A percentile compares a stretch with the other conserved stretches of the same genome.
Conservation (phyloP, 2,797 vertebrate genomes). For the Anguilla megastoma region DNA sequence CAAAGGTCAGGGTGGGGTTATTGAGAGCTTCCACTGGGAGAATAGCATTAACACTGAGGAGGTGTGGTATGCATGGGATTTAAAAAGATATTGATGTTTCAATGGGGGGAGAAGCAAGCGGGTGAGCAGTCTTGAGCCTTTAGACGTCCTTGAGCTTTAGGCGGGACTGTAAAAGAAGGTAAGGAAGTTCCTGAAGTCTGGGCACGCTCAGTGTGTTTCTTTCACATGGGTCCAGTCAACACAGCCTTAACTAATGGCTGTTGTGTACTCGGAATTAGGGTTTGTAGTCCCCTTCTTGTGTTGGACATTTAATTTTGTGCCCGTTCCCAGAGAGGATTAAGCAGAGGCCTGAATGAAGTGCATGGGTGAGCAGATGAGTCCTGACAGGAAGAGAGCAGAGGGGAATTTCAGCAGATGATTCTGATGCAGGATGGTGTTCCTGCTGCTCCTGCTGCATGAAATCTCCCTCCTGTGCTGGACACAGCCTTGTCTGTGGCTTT, state of each 20-base stretch:
- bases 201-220: background rate
- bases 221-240: background rate
- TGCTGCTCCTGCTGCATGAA: background rate
- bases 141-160: no score
- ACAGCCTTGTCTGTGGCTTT: background rate
- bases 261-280: background rate
- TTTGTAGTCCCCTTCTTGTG: background rate
- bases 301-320: background rate
- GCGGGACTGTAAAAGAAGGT: background rate
- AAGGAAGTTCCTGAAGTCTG: background rate
- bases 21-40: background rate
- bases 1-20: background rate
- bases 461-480: background rate
- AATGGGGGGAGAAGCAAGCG: no score
- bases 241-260: background rate
- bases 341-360: background rate
- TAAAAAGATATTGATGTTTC: no score
- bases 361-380: background rate
- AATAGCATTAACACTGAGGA: background rate
- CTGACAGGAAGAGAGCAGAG: background rate
- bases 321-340: no score
- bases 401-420: background rate
- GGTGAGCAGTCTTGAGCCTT: no score
- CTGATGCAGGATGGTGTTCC: background rate
- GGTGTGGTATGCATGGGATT: background rate